Evolutionary conservation across 2,888 invertebrate species (phyloP).

Genomic region (Drosophila maculinotata): DNA sequence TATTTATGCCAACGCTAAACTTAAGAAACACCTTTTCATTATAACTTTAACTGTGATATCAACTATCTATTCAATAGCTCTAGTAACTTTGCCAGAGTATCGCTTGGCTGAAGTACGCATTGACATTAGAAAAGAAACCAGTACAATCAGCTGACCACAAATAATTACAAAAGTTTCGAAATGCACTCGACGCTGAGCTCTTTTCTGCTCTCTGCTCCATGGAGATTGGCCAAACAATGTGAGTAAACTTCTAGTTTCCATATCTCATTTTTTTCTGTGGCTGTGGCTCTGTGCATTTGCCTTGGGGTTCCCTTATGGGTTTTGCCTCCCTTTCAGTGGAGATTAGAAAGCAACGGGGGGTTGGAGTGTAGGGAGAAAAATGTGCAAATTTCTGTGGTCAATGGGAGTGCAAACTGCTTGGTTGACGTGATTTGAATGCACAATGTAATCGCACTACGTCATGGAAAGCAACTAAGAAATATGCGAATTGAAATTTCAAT

Average conservation of each 20-base stretch:
- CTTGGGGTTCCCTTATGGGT: conserved; percentile 22
- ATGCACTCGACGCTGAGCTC: conserved; percentile 21
- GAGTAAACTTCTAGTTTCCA: conserved; percentile 31
- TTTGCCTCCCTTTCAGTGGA: conserved; percentile 11
- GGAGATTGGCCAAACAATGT: conserved; percentile 41
- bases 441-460: conserved; percentile 18
- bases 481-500: conserved; percentile 3
- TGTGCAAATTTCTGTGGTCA: conserved; percentile 46
- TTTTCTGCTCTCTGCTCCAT: conserved; percentile 24
- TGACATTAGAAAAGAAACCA: conserved; percentile 6
- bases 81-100: conserved; percentile 6
- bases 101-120: conserved; percentile 7
- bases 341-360: conserved; percentile 31
- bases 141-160: conserved; percentile 39
- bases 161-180: conserved; percentile 54
- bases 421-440: conserved; percentile 36
- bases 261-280: conserved; percentile 18
- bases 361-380: not conserved
- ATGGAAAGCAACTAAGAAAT: not conserved
- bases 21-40: conserved; percentile 1
- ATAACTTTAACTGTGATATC: conserved; percentile 1
- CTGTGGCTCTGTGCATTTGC: conserved; percentile 18
- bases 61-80: not conserved
- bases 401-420: conserved; percentile 31
- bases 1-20: not conserved